Conservation (phyloP, 2,888 invertebrate genomes). For the Drosophila testacea region DNA sequence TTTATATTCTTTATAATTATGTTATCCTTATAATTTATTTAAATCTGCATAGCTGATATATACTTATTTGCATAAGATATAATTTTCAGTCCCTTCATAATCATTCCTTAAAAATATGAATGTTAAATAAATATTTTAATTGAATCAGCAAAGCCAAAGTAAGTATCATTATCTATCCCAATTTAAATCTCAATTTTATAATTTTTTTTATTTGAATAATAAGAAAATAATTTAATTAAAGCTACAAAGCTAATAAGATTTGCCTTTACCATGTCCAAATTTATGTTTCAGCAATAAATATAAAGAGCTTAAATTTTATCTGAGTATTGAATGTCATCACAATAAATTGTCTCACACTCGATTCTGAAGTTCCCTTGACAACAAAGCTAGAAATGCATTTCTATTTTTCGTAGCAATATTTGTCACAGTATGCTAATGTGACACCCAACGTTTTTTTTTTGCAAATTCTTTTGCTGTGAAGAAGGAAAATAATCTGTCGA, state of each 20-base stretch:
- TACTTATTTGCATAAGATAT: too few relatives aligned
- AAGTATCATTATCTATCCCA: neutral
- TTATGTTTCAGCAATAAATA: neutral
- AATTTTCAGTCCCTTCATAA: too few relatives aligned
- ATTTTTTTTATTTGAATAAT: too few relatives aligned
- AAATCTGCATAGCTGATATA: too few relatives aligned
- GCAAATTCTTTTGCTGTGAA: slow-evolving; percentile 29
- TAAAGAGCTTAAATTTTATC: neutral
- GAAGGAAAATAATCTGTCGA: slow-evolving; percentile 58
- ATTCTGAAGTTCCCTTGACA: slow-evolving; percentile 4
- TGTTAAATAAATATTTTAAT: too few relatives aligned
- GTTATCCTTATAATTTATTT: too few relatives aligned
- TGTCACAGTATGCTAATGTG: slow-evolving; percentile 48
- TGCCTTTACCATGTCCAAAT: neutral
- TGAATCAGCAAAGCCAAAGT: too few relatives aligned
- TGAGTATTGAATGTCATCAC: neutral
- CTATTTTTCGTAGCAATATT: slow-evolving; percentile 30
- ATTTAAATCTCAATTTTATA: neutral
- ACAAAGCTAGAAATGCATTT: slow-evolving; percentile 27
- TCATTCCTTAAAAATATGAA: too few relatives aligned
- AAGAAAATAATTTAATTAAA: neutral
- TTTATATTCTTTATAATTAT: too few relatives aligned
- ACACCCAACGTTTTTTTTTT: slow-evolving; percentile 34
- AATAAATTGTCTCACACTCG: slow-evolving; percentile 1
- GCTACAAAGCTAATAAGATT: neutral